These are phyloP conservation scores for Menidia menidia DNA, from an alignment of 2,797 vertebrate species.

Conservation along the genomic window DNA sequence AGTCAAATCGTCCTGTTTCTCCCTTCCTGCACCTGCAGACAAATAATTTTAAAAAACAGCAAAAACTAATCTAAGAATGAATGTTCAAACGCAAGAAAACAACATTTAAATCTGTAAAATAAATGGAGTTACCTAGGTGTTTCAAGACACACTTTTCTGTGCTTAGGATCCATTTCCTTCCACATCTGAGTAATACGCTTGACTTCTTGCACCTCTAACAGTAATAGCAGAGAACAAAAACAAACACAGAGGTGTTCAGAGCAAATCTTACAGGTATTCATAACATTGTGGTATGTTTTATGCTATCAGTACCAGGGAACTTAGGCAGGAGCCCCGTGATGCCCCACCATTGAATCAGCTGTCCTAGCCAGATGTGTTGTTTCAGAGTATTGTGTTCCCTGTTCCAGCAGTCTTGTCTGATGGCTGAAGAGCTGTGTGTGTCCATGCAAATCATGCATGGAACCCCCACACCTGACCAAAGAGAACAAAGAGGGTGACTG, in stretches of 20 bases:
- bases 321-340: slow-evolving; percentile 73
- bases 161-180: slow-evolving; percentile 65
- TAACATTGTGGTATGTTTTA: background rate
- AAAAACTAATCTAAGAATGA: slow-evolving; percentile 1
- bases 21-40: slow-evolving; percentile 34
- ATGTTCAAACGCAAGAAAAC: background rate
- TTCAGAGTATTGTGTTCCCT: slow-evolving; percentile 52
- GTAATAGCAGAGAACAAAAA: slow-evolving; percentile 17
- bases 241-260: slow-evolving; percentile 6
- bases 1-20: slow-evolving; percentile 40
- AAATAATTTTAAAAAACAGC: slow-evolving; percentile 5
- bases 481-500: too few species aligned
- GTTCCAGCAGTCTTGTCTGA: slow-evolving; percentile 46
- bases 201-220: slow-evolving; percentile 67
- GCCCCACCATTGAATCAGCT: slow-evolving; percentile 76
- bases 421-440: slow-evolving; percentile 7
- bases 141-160: slow-evolving; percentile 35
- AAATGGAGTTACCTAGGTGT: slow-evolving; percentile 39
- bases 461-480: slow-evolving; percentile 42
- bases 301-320: slow-evolving; percentile 51
- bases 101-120: background rate
- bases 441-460: slow-evolving; percentile 53
- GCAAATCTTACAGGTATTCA: background rate
- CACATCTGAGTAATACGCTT: slow-evolving; percentile 73
- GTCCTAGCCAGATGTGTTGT: slow-evolving; percentile 70